Percentiles rank a stretch among this genome's conserved stretches.
These are phyloP conservation scores for Platyrinchus mystaceus DNA, from an alignment of 2,797 vertebrate genomes.

Conservation along the genomic window DNA sequence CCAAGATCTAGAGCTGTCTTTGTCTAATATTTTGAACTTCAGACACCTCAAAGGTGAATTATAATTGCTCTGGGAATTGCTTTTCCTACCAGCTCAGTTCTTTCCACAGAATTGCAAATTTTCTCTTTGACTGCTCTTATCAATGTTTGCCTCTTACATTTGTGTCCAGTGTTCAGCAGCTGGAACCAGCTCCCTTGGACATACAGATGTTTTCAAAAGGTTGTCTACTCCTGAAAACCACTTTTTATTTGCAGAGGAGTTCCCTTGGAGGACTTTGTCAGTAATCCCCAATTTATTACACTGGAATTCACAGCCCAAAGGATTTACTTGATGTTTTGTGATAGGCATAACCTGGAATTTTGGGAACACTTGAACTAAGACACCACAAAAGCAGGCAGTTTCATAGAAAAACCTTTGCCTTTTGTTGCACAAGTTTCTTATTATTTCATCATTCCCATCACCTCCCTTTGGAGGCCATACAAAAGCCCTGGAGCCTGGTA, in stretches of 20 bases:
- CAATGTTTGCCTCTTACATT: not conserved
- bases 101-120: not conserved
- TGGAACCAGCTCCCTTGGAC: not conserved
- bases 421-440: not conserved
- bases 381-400: not conserved
- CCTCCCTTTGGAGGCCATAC: not conserved
- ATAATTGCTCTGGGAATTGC: not conserved
- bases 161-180: not conserved
- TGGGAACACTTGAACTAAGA: not conserved
- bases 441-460: not conserved
- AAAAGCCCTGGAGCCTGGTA: not conserved
- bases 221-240: not conserved
- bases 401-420: not conserved
- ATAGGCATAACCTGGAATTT: not conserved
- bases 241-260: conserved; percentile 7
- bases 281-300: not conserved
- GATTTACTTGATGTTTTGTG: not conserved
- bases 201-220: not conserved
- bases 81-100: not conserved
- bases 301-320: not conserved
- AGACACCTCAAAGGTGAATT: not conserved
- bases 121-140: not conserved
- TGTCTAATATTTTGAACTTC: not conserved
- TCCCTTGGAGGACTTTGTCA: not conserved
- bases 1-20: not conserved